Conservation (phyloP, 2,113 vertebrate species). For the Pseudorhombus dupliciocellatus region DNA sequence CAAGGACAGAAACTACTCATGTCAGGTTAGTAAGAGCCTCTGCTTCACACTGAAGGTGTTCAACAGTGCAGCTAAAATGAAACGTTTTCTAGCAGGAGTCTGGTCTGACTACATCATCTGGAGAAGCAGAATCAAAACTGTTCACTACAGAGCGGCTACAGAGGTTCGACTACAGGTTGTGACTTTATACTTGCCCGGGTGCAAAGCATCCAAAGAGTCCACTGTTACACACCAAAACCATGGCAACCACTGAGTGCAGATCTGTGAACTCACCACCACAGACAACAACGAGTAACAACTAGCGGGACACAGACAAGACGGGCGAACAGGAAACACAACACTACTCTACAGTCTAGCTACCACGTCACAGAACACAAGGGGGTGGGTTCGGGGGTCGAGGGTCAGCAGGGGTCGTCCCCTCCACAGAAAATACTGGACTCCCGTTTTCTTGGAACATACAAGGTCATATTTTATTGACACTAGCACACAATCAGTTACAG, state of each 20-base stretch:
- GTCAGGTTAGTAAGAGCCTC: constrained; percentile 35
- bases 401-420: neutral
- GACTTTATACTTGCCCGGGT: constrained; percentile 76
- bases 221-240: constrained; percentile 62
- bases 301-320: constrained; percentile 24
- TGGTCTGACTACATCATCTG: neutral
- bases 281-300: constrained; percentile 13
- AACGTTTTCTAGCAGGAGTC: neutral
- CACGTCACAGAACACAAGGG: constrained; percentile 54
- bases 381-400: neutral
- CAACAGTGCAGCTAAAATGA: constrained; percentile 7
- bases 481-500: constrained; percentile 87
- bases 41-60: neutral
- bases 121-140: constrained; percentile 7
- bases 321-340: constrained; percentile 23
- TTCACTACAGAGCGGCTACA: constrained; percentile 60
- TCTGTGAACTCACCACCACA: constrained; percentile 64
- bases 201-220: constrained; percentile 72
- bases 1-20: neutral
- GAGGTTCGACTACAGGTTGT: constrained; percentile 41
- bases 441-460: constrained; percentile 80
- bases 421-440: constrained; percentile 83
- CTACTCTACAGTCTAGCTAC: constrained; percentile 58
- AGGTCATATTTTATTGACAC: constrained; percentile 91
- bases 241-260: constrained; percentile 64